Evolutionary conservation across 1,140 invertebrate species (phyloP), one percentile per base, ranked within the genome.

Genomic region (Drosophila athabasca): DNA sequence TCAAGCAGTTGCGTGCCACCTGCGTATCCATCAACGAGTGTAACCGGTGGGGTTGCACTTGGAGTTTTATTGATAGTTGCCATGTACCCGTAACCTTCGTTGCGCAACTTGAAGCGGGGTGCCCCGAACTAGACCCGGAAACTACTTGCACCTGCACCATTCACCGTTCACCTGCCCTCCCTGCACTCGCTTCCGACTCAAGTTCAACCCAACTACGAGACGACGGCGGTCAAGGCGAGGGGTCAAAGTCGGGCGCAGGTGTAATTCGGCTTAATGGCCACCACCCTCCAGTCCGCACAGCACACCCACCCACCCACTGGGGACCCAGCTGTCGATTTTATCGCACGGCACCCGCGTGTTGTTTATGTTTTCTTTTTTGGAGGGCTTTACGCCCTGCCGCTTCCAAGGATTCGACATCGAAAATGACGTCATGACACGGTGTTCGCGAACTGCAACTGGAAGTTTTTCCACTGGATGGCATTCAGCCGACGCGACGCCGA

Each of bases 221-320:
- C 45, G 58, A 26, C 46, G 66, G 35, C 66, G 83, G 82, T 87
- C 82, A 87, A 87, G 82, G 82, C 74, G 75, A 88, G 83, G 82
- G 82, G 78, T 87, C 82, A 87, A 62, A 65, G 44, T 45, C 50
- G 59, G 62, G 81, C 72, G 83, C 79, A 79, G 60, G 66, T 67
- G 79, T 76, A 81, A 59, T 54, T 58, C 59, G 65, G 61, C 59
- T 46, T 68, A 78, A 59, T 67, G 45, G 55, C 55, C 65, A 62
- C 53, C 71, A 73, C 71, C 68, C 52, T 64, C 69, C 26, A 31
- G 41, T 59, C 48, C 29, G 29, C 4, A 26, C 5, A 6, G 24
- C 24, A 45, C 24, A 68, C 9, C 50, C 41, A 61, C 15, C 29
- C 51, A 54, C 39, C 51, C 49, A 31, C 29, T 46, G 41, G 41